phyloP scores from a whole-genome alignment of 1,140 invertebrate genomes.

The Bombus huntii region DNA sequence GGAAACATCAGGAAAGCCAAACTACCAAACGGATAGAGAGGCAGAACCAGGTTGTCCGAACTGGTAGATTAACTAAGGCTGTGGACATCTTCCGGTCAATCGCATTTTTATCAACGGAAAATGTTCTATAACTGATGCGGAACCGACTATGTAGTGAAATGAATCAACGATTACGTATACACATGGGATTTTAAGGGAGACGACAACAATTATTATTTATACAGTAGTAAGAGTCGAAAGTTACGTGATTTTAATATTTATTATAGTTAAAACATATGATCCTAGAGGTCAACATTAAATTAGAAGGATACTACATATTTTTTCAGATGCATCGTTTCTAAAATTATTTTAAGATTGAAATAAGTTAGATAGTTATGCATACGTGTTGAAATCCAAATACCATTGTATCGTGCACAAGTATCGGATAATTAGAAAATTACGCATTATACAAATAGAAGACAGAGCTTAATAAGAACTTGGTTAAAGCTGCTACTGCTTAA shows the following conservation, averaged over 20 bases:
- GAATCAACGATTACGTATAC: background rate
- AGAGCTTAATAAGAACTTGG: no score
- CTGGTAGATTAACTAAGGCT: constrained; percentile 41
- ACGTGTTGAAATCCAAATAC: no score
- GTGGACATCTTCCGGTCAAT: constrained; percentile 1
- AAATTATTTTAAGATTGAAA: no score
- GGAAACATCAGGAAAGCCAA: constrained; percentile 68
- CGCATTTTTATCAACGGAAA: constrained; percentile 32
- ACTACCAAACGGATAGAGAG: constrained; percentile 27
- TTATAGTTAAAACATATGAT: background rate
- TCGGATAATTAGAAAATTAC: no score
- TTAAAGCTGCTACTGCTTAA: no score
- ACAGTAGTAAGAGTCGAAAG: background rate
- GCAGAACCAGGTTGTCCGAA: constrained; percentile 53
- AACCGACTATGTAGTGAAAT: background rate
- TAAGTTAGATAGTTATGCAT: no score
- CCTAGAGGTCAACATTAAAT: background rate
- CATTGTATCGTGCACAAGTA: no score
- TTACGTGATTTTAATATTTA: no score
- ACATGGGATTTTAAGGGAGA: background rate
- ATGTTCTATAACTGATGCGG: background rate
- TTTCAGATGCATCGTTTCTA: no score
- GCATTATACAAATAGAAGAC: no score
- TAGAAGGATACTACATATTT: background rate
- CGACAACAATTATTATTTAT: background rate